Percentiles rank a stretch among this genome's conserved stretches.
Evolutionary conservation across 1,140 invertebrate genomes (phyloP).

Genomic region (Mercenaria mercenaria): DNA sequence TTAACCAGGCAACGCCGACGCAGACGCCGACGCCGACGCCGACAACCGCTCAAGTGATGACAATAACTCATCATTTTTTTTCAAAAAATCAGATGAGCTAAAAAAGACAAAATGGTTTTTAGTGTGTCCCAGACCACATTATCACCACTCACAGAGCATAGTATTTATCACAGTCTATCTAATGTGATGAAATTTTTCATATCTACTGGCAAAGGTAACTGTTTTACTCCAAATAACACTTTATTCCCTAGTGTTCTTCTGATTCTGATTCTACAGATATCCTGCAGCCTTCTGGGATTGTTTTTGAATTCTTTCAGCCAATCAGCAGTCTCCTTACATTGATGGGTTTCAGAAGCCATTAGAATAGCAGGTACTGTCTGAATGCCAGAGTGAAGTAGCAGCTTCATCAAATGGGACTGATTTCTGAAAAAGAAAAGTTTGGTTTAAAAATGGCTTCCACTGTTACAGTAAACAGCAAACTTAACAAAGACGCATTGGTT

Average conservation of each 20-base stretch:
- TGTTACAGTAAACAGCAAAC: no score
- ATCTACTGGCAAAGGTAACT: conserved; percentile 59
- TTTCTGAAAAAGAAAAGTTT: conserved; percentile 67
- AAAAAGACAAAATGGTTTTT: no score
- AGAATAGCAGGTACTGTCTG: conserved; percentile 70
- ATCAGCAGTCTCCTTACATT: conserved; percentile 66
- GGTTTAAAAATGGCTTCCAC: no score
- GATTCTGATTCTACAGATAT: conserved; percentile 67
- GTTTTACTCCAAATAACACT: conserved; percentile 62
- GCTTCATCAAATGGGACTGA: conserved; percentile 63
- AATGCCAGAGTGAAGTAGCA: conserved; percentile 73
- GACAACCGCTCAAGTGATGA: no score
- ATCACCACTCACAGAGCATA: no score
- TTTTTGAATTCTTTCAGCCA: conserved; percentile 71
- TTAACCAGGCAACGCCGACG: no score
- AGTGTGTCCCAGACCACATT: no score
- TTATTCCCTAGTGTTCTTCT: conserved; percentile 71
- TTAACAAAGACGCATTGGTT: no score
- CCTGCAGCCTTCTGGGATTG: conserved; percentile 68
- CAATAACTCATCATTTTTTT: no score
- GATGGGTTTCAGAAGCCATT: conserved; percentile 63
- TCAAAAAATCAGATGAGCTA: no score
- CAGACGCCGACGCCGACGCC: no score
- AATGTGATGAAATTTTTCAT: conserved; percentile 69
- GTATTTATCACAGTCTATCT: conserved; percentile 14